Base-by-base conservation (phyloP, 53 echinoderm and acorn worm species). In the Echinarachnius parma region DNA sequence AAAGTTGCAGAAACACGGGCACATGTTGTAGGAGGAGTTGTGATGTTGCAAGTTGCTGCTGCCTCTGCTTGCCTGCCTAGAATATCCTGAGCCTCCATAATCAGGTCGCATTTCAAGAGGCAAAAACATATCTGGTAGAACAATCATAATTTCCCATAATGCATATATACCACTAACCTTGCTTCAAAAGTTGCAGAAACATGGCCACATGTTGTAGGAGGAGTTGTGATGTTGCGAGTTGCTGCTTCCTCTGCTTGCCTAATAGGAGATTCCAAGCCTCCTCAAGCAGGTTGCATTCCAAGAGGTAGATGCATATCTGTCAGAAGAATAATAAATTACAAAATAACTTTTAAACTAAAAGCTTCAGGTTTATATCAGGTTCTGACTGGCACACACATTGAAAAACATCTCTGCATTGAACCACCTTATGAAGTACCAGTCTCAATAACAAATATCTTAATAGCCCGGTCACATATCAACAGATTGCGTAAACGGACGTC, bases 201-300 rank as follows among this genome's bases (percentile, higher is more conserved):
- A 10, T 8, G 31, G 66, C 20, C 4, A 47, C 28, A 31, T 66
- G 46, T 47, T 47, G 70, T n/a, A 36, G 15, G 23, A 34, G 10
- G 1, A 20, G 1, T 31, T 66, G 28, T 32, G 21, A 39, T 39
- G 42, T 23, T 21, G 30, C 21, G 25, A 2, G 39, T 25, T 62
- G 21, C 35, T 60, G 61, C 15, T 39, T 35, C 34, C 34, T 46
- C 13, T 0, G 52, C 35, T 34, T 33, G 10, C 70, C 70, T 24
- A 9, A 15, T 4, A 69, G 1, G 33, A 53, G 20, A 53, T 37
- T 34, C 36, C 53, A 69, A 18, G 70, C 70, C 35, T 69, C 53
- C 13, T 35, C 70, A 2, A 34, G 31, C 14, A 69, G 1, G 3
- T 34, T 30, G 34, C 70, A 69, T 18, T 69, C 70, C 19, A 69